phyloP scores from a whole-genome alignment of 2,888 invertebrate species.

The Junonia oenone region DNA sequence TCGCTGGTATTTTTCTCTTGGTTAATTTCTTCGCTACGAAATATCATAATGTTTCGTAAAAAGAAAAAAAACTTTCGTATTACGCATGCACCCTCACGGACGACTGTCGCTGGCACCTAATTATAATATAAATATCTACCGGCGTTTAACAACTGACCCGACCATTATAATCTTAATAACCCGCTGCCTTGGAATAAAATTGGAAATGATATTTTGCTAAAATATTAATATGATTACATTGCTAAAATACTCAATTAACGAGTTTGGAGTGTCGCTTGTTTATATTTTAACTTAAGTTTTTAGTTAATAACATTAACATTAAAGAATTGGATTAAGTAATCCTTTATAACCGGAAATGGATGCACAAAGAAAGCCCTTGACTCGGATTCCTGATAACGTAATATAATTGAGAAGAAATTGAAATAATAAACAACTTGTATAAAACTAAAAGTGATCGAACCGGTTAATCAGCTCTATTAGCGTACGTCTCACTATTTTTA shows the following conservation, averaged over 20 bases:
- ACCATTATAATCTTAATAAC: conserved; percentile 53
- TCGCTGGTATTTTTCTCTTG: not conserved
- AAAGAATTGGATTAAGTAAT: not conserved
- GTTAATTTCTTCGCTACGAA: conserved; percentile 38
- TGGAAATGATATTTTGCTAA: conserved; percentile 17
- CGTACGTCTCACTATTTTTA: conserved; percentile 13
- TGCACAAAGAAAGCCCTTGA: not conserved
- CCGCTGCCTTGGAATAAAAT: conserved; percentile 12
- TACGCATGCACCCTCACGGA: conserved; percentile 66
- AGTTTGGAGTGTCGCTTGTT: no score
- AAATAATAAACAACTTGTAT: conserved; percentile 10
- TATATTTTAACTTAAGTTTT: no score
- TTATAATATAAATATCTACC: conserved; percentile 71
- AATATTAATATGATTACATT: conserved; percentile 7
- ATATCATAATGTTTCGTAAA: conserved; percentile 53
- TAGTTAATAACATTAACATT: no score
- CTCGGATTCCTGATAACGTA: not conserved
- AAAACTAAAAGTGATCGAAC: conserved; percentile 23
- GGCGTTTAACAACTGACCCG: conserved; percentile 65
- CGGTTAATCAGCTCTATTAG: conserved; percentile 21
- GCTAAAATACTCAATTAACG: not conserved
- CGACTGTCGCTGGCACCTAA: conserved; percentile 62
- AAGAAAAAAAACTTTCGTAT: conserved; percentile 47
- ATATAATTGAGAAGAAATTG: conserved; percentile 1
- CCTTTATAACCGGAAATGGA: not conserved